A percentile compares a stretch with the other conserved stretches of the same genome.
These are phyloP conservation scores for Rhagologus leucostigma DNA, from an alignment of 2,113 vertebrate genomes.

Conservation along the genomic window DNA sequence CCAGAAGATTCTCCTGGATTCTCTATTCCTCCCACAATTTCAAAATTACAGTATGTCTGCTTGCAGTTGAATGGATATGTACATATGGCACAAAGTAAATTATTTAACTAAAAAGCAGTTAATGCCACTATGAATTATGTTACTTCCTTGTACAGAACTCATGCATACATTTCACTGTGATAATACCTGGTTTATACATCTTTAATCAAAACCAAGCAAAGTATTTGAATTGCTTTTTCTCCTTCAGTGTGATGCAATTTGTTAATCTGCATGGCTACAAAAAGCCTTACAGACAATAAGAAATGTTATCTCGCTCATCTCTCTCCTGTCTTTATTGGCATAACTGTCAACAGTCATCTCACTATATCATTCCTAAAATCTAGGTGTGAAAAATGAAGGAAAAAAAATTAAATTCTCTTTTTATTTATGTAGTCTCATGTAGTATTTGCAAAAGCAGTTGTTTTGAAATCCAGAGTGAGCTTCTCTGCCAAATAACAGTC, in stretches of 20 bases:
- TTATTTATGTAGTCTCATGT: background rate
- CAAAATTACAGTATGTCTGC: slow-evolving; percentile 41
- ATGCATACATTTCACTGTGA: background rate
- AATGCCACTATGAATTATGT: slow-evolving; percentile 23
- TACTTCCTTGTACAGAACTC: slow-evolving; percentile 7
- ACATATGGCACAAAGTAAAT: slow-evolving; percentile 34
- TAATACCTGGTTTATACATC: slow-evolving; percentile 43
- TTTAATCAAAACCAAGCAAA: slow-evolving; percentile 13
- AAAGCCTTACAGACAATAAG: background rate
- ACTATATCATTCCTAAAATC: slow-evolving; percentile 17
- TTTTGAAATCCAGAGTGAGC: background rate
- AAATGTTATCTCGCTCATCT: background rate
- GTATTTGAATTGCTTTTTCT: slow-evolving; percentile 6
- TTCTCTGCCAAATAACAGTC: background rate
- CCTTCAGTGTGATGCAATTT: background rate
- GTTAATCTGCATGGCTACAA: background rate
- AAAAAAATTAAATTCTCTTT: background rate
- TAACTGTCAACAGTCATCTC: background rate
- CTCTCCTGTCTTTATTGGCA: background rate
- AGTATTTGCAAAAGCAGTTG: background rate
- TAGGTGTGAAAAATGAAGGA: background rate
- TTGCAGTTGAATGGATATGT: background rate
- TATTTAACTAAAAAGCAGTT: slow-evolving; percentile 49
- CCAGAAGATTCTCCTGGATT: slow-evolving; percentile 41
- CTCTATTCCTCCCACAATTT: slow-evolving; percentile 38